Evolutionary conservation across 2,113 vertebrate genomes (phyloP).

Genomic region (Erythrolamprus reginae): DNA sequence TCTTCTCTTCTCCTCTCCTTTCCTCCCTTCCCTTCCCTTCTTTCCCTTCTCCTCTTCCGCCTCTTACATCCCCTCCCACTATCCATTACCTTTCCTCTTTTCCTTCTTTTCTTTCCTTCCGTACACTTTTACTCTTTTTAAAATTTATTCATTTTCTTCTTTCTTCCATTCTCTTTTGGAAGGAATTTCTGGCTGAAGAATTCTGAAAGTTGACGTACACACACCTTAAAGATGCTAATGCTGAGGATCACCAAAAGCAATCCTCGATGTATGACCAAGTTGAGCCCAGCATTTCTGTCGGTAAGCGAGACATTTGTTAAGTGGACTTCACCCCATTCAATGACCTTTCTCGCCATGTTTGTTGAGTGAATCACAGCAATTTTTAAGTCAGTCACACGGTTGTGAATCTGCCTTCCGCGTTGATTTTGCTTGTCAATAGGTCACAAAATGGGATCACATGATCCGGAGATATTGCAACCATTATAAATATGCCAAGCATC

Average conservation of each 20-base stretch:
- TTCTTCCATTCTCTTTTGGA: background rate
- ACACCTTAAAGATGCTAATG: background rate
- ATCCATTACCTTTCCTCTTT: background rate
- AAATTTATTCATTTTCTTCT: background rate
- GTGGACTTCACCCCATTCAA: background rate
- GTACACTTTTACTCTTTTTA: background rate
- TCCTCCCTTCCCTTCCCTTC: too few relatives aligned
- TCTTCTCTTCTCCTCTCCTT: too few relatives aligned
- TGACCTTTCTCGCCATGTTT: background rate
- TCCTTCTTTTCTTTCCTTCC: background rate
- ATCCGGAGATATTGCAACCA: too few relatives aligned
- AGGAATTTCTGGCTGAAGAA: background rate
- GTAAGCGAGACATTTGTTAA: background rate
- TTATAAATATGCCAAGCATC: too few relatives aligned
- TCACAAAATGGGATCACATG: too few relatives aligned
- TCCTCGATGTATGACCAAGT: background rate
- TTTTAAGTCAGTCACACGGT: background rate
- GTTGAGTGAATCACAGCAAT: background rate
- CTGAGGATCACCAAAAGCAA: background rate
- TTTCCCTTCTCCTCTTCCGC: rapidly evolving
- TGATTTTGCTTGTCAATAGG: background rate
- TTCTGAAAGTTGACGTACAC: background rate
- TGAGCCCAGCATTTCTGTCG: background rate
- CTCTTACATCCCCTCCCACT: background rate
- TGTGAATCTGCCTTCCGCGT: background rate